Base-by-base conservation (phyloP, 2,113 vertebrate genomes). In the Cettia cetti region DNA sequence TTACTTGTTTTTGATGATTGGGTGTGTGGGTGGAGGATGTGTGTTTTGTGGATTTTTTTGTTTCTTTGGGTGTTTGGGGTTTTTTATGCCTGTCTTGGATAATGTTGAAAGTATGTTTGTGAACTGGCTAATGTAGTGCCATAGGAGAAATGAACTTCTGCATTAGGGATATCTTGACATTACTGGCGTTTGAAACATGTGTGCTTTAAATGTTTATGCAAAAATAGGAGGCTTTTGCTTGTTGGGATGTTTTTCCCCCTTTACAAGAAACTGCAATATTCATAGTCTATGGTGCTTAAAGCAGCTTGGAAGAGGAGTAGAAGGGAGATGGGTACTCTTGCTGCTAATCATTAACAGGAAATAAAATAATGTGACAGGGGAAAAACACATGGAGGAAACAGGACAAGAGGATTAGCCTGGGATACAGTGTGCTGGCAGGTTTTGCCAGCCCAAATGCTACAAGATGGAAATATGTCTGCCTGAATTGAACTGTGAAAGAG, bases 221-320 rank as follows among this genome's bases (percentile, higher is more conserved):
- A 37, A 40, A 27, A 26, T 30, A 35, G 13, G 22, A 30, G 13
- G 10, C 8, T 70, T 74, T 78, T 84, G 15, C 8, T 63, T 45
- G 69, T 10, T 39, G 42, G 2, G 3, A 2, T 11, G 6, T 35
- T 66, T 68, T 61, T 5, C 1, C 3, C 1, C 6, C 7, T 37
- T 82, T 35, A 33, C 20, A 64, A 65, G 33, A 59, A 83, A 22
- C 35, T 42, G 13, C 14, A 28, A 0, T 86, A 10, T 30, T 60
- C 7, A 22, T 52, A 53, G 13, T 49, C 74, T 31, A 1, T 86
- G 37, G 8, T 68, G 17, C 4, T 45, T 47, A 15, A 86, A 37
- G n/a, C 24, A 18, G 7, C 9, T 78, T 72, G 39, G 53, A 82
- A 74, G 37, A 89, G 56, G 16, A 60, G 8, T 50, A 63, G 30